A percentile compares a stretch with the other conserved stretches of the same genome.
Conservation (phyloP, 2,797 vertebrate species). For the Macropus fuliginosus region DNA sequence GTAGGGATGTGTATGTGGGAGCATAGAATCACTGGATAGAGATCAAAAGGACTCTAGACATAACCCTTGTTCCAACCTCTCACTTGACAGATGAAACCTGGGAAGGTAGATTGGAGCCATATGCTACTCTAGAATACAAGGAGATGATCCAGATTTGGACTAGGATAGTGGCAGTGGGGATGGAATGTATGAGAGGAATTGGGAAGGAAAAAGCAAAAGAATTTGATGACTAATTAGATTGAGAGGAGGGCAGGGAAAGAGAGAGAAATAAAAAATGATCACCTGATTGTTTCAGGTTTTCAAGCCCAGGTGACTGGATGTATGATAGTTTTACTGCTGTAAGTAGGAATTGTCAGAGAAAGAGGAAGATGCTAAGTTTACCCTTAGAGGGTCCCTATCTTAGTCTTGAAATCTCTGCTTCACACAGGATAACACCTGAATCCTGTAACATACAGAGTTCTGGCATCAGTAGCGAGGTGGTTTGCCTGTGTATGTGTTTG, state of each 20-base stretch:
- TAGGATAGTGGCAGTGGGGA: neutral
- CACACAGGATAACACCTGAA: neutral
- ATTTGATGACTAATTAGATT: neutral
- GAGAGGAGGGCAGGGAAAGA: neutral
- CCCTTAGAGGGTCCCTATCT: neutral
- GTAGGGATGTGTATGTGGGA: neutral
- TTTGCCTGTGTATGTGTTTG: conserved; percentile 68
- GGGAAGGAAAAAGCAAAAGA: neutral
- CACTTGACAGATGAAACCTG: neutral
- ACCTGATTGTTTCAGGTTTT: neutral
- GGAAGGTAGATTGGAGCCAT: neutral
- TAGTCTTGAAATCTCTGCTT: neutral
- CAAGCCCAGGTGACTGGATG: neutral
- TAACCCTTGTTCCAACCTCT: conserved; percentile 1
- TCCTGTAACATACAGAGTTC: neutral
- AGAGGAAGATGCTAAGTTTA: neutral
- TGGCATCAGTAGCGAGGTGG: conserved; percentile 20
- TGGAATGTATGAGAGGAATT: neutral
- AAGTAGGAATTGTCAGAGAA: neutral
- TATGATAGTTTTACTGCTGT: neutral
- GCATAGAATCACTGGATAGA: neutral
- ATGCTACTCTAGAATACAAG: neutral
- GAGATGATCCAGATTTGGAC: neutral
- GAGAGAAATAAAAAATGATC: neutral
- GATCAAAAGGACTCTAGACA: neutral